Evolutionary conservation across 1,140 invertebrate species (phyloP), one percentile per base, ranked within the genome.

Genomic region (Aphaenogaster floridana): DNA sequence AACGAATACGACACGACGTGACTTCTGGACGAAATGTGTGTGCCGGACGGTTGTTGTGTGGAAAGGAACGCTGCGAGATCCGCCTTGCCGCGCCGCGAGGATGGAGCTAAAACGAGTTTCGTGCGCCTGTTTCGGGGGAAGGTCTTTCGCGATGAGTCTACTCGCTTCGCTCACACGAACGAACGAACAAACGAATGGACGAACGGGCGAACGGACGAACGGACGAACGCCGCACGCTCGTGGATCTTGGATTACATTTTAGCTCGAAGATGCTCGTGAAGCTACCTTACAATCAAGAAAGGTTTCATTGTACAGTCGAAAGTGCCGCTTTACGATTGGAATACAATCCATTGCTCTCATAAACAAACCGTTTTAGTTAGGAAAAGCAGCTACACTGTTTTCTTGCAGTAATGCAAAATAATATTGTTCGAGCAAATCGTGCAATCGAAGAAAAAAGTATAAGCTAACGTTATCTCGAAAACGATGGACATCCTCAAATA

Each of bases 21-120:
- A 84, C 80, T 84, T 84, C 80, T 84, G 69, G 80, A 84, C 80
- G 69, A 84, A 84, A 84, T 84, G 80, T 50, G 69, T 84, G 80
- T 39, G 80, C 13, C 69, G 80, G 80, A 17, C 80, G 80, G 54
- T 61, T 39, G 69, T 74, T 84, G 69, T 74, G 80, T 61, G 80
- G 69, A 84, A 76, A 84, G 69, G 80, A 84, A 76, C 80, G 80
- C 69, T 83, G 42, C 57, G 80, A 84, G 80, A 84, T 84, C 80
- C 80, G 80, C 80, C 69, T 84, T 69, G 54, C 79, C 39, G 52
- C 52, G 79, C 66, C 42, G 28, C 80, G 80, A 84, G 80, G 69
- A 84, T 84, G 42, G 69, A 84, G 80, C 80, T 84, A 84, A 84
- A 84, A 84, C 80, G 80, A 84, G 80, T 84, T 84, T 84, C 69